Evolutionary conservation across 2,888 invertebrate species (phyloP).

Genomic region (Drosophila paramelanica): DNA sequence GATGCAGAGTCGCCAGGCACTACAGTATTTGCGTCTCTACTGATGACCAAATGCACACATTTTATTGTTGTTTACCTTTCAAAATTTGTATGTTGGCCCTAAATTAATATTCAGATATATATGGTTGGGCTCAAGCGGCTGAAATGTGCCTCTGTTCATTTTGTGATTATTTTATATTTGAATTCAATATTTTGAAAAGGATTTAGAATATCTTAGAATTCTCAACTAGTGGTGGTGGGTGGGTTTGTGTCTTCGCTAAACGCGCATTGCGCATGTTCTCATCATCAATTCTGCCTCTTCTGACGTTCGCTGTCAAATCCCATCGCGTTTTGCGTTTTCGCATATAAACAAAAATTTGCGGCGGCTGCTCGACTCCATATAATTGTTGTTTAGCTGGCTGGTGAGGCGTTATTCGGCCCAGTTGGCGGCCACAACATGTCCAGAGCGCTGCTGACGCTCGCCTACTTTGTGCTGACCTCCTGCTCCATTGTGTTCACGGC

Average conservation of each 20-base stretch:
- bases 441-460: slow-evolving; percentile 54
- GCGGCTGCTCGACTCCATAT: slow-evolving; percentile 1
- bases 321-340: slow-evolving; percentile 7
- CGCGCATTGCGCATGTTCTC: slow-evolving; percentile 54
- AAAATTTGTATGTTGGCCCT: slow-evolving; percentile 25
- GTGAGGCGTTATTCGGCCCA: slow-evolving; percentile 9
- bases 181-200: too few species aligned
- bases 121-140: background rate
- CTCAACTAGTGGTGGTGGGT: background rate
- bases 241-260: slow-evolving; percentile 33
- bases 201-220: background rate
- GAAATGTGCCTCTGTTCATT: background rate
- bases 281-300: slow-evolving; percentile 4
- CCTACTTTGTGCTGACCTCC: slow-evolving; percentile 62
- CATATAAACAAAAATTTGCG: slow-evolving; percentile 55
- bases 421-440: slow-evolving; percentile 52
- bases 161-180: background rate
- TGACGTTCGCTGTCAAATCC: slow-evolving; percentile 46
- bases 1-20: slow-evolving; percentile 78
- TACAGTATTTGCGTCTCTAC: slow-evolving; percentile 78
- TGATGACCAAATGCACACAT: slow-evolving; percentile 24
- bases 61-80: slow-evolving; percentile 2
- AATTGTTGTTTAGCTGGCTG: slow-evolving; percentile 26
- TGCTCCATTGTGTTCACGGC: slow-evolving; percentile 71
- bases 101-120: slow-evolving; percentile 2